Base-by-base conservation (phyloP, 2,797 vertebrate genomes). In the Vireo griseus region DNA sequence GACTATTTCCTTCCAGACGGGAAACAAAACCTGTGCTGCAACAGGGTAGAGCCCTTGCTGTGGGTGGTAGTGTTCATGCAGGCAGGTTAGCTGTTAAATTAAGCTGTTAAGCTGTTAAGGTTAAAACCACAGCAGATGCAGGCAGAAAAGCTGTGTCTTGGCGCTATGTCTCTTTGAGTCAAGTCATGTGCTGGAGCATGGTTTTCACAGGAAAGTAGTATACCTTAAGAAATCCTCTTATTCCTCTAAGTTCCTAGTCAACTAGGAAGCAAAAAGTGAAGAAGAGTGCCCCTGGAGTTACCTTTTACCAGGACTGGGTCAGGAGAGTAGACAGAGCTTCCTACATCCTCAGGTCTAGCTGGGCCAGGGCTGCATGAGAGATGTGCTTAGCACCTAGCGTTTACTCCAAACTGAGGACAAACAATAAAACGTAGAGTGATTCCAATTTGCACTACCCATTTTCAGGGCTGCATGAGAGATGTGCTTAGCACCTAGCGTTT, bases 291-390 rank as follows among this genome's bases (percentile, higher is more conserved):
- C 13, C 16, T 74, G 28, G 15, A 19, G 1, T n/a, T 48, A 21
- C 4, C 18, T 72, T 78, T 55, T 35, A 22, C 13, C 9, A 39
- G 8, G 3, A 10, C 25, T 0, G 0, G 4, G 5, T 35, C 5
- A 1, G 40, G n/a, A 67, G 12, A 16, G 17, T 11, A 67, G 66
- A 31, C 11, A 57, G 48, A 73, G 8, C 47, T 59, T 44, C 20
- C 37, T 19, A n/a, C 8, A 61, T 22, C 24, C 31, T 22, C 45
- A 59, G 7, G 5, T 28, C 14, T 39, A n/a, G 4, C 6, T 44
- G 51, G 14, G 10, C 31, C 12, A 67, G 16, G 39, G 7, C 44
- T 75, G 20, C 33, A 5, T 1, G 1, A 75, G 25, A 4, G 0
- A 15, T 39, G 16, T 44, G 25, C 37, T 55, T 40, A 10, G 6